These are phyloP conservation scores for Corythornis leucogaster DNA, from an alignment of 2,797 vertebrate genomes.

Conservation along the genomic window DNA sequence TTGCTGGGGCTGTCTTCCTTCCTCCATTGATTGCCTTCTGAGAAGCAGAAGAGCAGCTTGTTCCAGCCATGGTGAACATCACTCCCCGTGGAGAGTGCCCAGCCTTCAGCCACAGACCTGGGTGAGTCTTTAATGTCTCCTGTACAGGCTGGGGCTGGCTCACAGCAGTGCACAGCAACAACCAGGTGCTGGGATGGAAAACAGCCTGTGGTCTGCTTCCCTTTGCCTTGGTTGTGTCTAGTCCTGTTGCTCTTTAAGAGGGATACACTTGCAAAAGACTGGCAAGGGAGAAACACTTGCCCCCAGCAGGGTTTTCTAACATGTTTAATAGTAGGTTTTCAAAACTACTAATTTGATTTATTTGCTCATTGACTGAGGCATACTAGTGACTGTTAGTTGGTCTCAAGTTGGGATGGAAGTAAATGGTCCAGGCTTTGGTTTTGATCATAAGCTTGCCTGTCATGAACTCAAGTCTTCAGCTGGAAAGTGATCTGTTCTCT, in stretches of 20 bases:
- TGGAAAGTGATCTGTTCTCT: neutral
- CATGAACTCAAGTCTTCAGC: neutral
- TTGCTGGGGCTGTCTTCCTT: conserved; percentile 16
- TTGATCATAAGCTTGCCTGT: neutral
- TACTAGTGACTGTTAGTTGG: neutral
- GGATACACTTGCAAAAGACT: neutral
- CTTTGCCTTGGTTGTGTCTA: neutral
- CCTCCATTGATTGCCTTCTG: conserved; percentile 4
- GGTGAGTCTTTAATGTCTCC: neutral
- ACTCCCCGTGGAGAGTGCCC: neutral
- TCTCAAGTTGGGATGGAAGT: neutral
- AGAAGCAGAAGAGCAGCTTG: neutral
- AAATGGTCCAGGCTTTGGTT: neutral
- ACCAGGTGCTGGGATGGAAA: neutral
- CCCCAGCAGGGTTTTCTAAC: neutral
- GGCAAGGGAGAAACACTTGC: neutral
- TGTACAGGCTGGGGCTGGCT: neutral
- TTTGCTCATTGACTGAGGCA: neutral
- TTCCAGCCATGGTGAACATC: neutral
- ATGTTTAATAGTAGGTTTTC: neutral
- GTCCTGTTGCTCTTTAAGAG: neutral
- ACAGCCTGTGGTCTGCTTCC: neutral
- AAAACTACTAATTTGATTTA: neutral
- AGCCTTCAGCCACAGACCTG: neutral
- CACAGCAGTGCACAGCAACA: neutral